Percentiles rank a stretch among this genome's conserved stretches.
These are phyloP conservation scores for Hemibagrus guttatus DNA, from an alignment of 2,797 vertebrate genomes.

Conservation along the genomic window DNA sequence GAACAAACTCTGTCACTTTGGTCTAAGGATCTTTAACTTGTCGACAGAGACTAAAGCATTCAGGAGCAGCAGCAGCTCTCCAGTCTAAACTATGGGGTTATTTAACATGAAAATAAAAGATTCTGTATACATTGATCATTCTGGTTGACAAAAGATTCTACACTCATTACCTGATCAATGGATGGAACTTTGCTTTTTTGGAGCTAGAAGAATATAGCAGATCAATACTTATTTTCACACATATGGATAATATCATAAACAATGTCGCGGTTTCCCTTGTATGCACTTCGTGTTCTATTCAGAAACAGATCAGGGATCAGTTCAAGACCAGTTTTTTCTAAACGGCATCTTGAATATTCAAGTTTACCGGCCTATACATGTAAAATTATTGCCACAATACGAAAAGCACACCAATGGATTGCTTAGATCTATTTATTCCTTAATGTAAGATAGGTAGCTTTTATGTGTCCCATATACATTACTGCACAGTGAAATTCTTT, in stretches of 20 bases:
- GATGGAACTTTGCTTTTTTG: not conserved
- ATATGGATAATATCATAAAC: not conserved
- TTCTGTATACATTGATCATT: not conserved
- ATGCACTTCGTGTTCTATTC: not conserved
- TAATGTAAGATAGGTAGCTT: too few relatives aligned
- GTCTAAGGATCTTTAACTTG: conserved; percentile 9
- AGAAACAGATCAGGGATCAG: not conserved
- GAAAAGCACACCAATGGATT: not conserved
- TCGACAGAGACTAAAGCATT: not conserved
- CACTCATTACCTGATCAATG: not conserved
- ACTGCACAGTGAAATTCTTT: too few relatives aligned
- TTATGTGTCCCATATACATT: too few relatives aligned
- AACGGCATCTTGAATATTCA: not conserved
- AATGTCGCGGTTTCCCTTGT: not conserved
- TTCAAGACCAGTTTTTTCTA: not conserved
- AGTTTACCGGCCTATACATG: not conserved
- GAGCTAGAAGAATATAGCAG: not conserved
- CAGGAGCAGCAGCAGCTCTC: not conserved
- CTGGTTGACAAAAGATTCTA: not conserved
- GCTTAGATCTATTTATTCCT: not conserved
- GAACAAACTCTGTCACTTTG: conserved; percentile 4
- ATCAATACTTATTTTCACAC: not conserved
- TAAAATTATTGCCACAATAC: not conserved
- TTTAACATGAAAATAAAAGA: not conserved
- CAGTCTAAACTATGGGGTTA: not conserved